Base-by-base conservation (phyloP, 1,140 invertebrate genomes). In the Euwallacea fornicatus region DNA sequence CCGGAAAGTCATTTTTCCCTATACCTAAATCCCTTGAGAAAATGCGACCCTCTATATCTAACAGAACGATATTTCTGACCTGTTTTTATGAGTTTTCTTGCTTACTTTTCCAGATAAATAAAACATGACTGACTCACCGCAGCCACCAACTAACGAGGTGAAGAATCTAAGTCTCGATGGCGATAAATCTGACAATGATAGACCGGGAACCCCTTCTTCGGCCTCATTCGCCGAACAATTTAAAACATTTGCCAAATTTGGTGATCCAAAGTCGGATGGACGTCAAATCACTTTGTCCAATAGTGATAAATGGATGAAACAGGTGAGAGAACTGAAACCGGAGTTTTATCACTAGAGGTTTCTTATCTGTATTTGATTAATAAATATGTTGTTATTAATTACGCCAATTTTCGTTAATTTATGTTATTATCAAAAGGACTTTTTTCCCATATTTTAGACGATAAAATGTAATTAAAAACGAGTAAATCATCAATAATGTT, bases 241-340 rank as follows among this genome's bases (percentile, higher is more conserved):
- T 82, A 82, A 81, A 75, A 79, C 83, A 2, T 91, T 89, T 78
- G 84, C 88, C n/a, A 89, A 88, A 80, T 91, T 90, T 80, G 90
- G 90, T 7, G 88, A 90, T 75, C 81, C 82, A 3, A 88, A 88
- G 78, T 86, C 85, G 9, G 87, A 88, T 72, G 90, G 91, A 9
- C 89, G 86, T 78, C 81, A 83, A 4, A 88, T 92, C 41, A 89
- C 89, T 6, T 79, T 90, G 10, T 85, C 86, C 0, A 89, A 91
- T 77, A 87, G 86, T 72, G 90, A 92, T 79, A 91, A 92, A 82
- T 92, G 90, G 90, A 86, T 92, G 83, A 91, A 91, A 78, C 89
- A 92, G 76, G 74, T 33, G 21, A 33, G 21, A 33, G 4, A 33
- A 33, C 21, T 4, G 4, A 33, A n/a, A n/a, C n/a, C n/a, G 21